Evolutionary conservation across 2,888 invertebrate genomes (phyloP).

Genomic region (Aphodius sticticus): DNA sequence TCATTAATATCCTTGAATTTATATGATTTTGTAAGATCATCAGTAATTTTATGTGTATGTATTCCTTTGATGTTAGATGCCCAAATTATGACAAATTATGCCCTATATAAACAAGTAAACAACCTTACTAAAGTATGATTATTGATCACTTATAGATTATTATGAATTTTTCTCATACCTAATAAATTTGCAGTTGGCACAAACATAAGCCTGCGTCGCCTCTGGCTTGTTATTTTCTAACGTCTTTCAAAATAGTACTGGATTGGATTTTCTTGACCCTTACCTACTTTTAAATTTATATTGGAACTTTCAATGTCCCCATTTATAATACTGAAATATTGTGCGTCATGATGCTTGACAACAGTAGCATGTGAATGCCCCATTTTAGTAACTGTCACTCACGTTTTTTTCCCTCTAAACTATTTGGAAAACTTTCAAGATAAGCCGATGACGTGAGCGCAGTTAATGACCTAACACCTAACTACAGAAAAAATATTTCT

Average conservation of each 20-base stretch:
- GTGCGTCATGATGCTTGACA: not conserved
- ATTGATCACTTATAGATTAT: not conserved
- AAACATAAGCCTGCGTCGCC: not conserved
- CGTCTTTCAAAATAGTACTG: not conserved
- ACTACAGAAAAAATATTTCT: not conserved
- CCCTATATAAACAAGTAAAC: too few relatives aligned
- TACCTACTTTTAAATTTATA: too few relatives aligned
- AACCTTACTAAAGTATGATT: too few relatives aligned
- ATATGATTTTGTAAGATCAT: too few relatives aligned
- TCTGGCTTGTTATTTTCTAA: not conserved
- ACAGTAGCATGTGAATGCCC: not conserved
- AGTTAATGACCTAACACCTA: not conserved
- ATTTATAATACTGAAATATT: not conserved
- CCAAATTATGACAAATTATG: too few relatives aligned
- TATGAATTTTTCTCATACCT: not conserved
- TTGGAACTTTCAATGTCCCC: not conserved
- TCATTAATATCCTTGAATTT: too few relatives aligned
- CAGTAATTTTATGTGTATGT: too few relatives aligned
- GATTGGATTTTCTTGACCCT: too few relatives aligned
- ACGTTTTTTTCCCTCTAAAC: not conserved
- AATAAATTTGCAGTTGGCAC: not conserved
- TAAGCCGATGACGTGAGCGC: not conserved
- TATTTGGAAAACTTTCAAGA: slow-evolving; percentile 4
- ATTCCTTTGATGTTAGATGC: too few relatives aligned
- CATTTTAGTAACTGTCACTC: not conserved